phyloP scores from a whole-genome alignment of 2,113 vertebrate genomes.

The Noturus placidus region DNA sequence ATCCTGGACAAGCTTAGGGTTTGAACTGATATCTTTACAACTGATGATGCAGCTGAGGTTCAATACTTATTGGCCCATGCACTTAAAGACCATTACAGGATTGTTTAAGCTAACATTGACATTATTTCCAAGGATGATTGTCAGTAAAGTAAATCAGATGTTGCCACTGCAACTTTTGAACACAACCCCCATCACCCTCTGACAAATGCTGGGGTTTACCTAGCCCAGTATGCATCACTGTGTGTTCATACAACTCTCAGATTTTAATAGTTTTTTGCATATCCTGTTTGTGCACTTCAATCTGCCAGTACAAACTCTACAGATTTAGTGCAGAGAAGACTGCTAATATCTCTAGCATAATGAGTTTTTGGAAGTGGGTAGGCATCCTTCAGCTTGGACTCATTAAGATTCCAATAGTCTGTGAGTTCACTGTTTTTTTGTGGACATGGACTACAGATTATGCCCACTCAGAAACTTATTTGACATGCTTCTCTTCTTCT shows the following conservation, averaged over 20 bases:
- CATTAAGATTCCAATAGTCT: background rate
- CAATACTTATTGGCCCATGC: background rate
- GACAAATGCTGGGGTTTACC: conserved; percentile 28
- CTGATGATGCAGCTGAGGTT: background rate
- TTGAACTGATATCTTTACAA: background rate
- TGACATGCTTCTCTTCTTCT: background rate
- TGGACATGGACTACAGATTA: background rate
- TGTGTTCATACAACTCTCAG: conserved; percentile 34
- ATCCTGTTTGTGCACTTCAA: conserved; percentile 32
- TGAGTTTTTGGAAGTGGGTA: conserved; percentile 31
- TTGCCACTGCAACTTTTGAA: conserved; percentile 20
- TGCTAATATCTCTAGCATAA: conserved; percentile 11
- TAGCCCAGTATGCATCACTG: background rate
- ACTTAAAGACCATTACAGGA: background rate
- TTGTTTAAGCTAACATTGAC: background rate
- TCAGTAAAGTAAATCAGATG: conserved; percentile 26
- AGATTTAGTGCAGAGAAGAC: conserved; percentile 41
- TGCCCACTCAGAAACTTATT: conserved; percentile 11
- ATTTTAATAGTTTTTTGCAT: conserved; percentile 17
- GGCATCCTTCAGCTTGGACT: conserved; percentile 32
- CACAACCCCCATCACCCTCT: conserved; percentile 18
- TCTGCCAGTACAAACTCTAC: conserved; percentile 29
- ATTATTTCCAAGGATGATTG: background rate
- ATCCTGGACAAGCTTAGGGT: background rate
- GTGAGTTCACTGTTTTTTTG: background rate